Percentiles rank a stretch among this genome's conserved stretches.
Conservation (phyloP, 2,113 vertebrate species). For the Asarcornis scutulata region DNA sequence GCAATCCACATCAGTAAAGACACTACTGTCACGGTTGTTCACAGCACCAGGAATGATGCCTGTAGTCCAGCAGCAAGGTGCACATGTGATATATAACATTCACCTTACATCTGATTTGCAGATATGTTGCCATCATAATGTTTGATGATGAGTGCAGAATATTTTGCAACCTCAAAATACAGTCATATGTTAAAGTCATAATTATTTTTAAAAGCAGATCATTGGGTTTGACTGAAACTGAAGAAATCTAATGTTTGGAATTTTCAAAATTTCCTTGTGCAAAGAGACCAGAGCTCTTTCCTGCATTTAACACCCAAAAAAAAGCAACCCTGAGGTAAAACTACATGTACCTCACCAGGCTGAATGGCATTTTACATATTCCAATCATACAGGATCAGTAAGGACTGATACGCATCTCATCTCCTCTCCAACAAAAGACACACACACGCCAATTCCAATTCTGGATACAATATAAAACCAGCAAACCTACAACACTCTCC, state of each 20-base stretch:
- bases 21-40: neutral
- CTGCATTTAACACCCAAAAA: neutral
- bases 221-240: neutral
- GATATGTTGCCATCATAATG: neutral
- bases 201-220: neutral
- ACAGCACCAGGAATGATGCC: neutral
- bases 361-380: neutral
- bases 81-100: rapidly evolving
- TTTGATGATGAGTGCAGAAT: neutral
- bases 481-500: neutral
- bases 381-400: neutral
- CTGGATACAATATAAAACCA: neutral
- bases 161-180: neutral
- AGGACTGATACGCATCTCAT: neutral
- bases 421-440: rapidly evolving
- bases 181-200: neutral
- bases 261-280: neutral
- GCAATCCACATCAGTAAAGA: neutral
- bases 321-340: neutral
- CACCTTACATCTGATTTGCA: neutral
- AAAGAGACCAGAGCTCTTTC: neutral
- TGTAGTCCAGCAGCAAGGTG: neutral
- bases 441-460: neutral
- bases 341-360: neutral
- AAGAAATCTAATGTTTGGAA: neutral